These are phyloP conservation scores for Pycnomerus fuliginosus DNA, from an alignment of 2,888 invertebrate species.

Conservation along the genomic window DNA sequence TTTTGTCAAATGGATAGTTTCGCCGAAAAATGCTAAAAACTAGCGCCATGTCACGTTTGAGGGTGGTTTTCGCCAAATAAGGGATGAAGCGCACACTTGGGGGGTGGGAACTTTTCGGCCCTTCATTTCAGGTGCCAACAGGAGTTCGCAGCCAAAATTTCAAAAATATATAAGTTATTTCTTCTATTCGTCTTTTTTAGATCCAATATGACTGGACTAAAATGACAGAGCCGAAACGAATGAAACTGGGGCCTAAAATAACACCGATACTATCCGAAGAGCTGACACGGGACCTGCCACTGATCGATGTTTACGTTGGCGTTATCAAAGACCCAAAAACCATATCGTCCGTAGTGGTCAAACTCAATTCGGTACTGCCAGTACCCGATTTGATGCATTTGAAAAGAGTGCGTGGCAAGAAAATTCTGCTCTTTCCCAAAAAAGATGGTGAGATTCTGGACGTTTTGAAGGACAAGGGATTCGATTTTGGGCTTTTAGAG, in stretches of 20 bases:
- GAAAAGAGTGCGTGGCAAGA: conserved; percentile 66
- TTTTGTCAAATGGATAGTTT: no score
- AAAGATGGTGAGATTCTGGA: conserved; percentile 35
- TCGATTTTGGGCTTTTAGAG: conserved; percentile 55
- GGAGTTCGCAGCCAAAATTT: no score
- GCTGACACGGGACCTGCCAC: conserved; percentile 33
- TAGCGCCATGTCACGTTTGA: no score
- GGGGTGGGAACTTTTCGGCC: no score
- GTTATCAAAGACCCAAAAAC: conserved; percentile 61
- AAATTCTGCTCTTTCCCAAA: conserved; percentile 59
- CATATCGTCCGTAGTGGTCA: conserved; percentile 62
- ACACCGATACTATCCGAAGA: conserved; percentile 37
- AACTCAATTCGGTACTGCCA: conserved; percentile 61
- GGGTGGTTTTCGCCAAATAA: no score
- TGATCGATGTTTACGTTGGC: conserved; percentile 62
- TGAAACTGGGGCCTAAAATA: conserved; percentile 34
- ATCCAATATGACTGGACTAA: no score
- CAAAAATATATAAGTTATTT: no score
- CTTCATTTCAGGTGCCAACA: no score
- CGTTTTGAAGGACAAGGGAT: conserved; percentile 52
- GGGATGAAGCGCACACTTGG: no score
- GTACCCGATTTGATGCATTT: conserved; percentile 66
- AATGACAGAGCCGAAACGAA: conserved; percentile 34
- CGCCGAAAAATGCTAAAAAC: no score
- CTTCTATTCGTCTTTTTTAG: no score